A percentile compares a stretch with the other conserved stretches of the same genome.
Evolutionary conservation across 1,140 invertebrate genomes (phyloP).

Genomic region (Dinoponera quadriceps): DNA sequence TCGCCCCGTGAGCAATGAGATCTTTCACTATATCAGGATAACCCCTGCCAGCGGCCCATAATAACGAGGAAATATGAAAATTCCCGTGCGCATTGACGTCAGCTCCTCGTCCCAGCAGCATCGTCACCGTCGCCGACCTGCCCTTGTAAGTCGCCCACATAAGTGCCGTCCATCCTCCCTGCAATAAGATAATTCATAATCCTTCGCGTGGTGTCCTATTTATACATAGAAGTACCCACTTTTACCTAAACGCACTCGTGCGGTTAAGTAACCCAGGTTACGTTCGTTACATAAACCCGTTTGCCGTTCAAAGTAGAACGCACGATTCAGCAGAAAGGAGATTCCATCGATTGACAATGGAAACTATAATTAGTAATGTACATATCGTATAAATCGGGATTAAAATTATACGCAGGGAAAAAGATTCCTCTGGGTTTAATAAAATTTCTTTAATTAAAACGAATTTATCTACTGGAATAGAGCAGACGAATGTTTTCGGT

Average conservation of each 20-base stretch:
- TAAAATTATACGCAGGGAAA: neutral
- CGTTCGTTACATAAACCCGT: neutral
- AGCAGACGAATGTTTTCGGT: too few species aligned
- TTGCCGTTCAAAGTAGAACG: too few species aligned
- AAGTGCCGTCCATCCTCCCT: slow-evolving; percentile 98
- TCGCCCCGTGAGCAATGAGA: slow-evolving; percentile 94
- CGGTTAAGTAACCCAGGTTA: neutral
- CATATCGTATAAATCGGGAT: too few species aligned
- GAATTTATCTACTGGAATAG: too few species aligned
- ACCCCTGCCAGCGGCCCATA: slow-evolving; percentile 97
- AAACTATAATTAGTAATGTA: too few species aligned
- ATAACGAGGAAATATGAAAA: slow-evolving; percentile 96
- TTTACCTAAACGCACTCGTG: neutral
- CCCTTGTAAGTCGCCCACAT: slow-evolving; percentile 99
- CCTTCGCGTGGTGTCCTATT: neutral
- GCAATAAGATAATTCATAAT: slow-evolving; percentile 60
- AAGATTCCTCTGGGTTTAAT: too few species aligned
- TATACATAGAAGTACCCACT: neutral
- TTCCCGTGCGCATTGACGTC: slow-evolving; percentile 98
- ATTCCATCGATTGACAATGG: too few species aligned
- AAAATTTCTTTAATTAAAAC: too few species aligned
- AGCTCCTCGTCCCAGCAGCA: slow-evolving; percentile 95
- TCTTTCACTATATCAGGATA: slow-evolving; percentile 93
- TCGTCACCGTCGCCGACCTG: slow-evolving; percentile 90
- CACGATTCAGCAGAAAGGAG: too few species aligned